phyloP scores from a whole-genome alignment of 2,797 vertebrate species.

The Sebastes matsubarae region DNA sequence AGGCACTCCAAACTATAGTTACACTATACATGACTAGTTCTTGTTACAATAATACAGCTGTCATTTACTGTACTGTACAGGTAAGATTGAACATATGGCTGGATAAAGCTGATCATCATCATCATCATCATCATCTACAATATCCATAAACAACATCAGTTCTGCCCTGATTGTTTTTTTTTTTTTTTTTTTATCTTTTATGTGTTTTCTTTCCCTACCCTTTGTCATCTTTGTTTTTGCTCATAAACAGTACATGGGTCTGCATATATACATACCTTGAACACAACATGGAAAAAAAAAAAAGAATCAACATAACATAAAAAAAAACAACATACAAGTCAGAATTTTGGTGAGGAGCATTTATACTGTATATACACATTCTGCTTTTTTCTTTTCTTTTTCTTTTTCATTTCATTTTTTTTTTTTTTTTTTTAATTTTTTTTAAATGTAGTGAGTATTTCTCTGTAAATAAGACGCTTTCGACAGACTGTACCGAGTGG shows the following conservation, averaged over 20 bases:
- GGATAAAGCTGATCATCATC: conserved; percentile 88
- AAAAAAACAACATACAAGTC: conserved; percentile 87
- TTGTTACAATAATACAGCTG: conserved; percentile 98
- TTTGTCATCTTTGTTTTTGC: conserved; percentile 89
- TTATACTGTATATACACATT: conserved; percentile 83
- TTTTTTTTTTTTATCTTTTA: conserved; percentile 78
- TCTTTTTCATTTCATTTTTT: conserved; percentile 27
- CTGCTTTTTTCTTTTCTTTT: conserved; percentile 76
- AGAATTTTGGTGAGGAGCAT: conserved; percentile 96
- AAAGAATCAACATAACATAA: conserved; percentile 62
- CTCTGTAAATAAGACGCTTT: conserved; percentile 73
- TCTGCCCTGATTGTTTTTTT: conserved; percentile 88
- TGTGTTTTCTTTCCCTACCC: conserved; percentile 66
- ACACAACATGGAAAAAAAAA: conserved; percentile 78
- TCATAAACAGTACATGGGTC: conserved; percentile 99
- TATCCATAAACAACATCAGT: conserved; percentile 92
- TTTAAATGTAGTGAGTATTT: conserved; percentile 61
- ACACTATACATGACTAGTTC: conserved; percentile 99
- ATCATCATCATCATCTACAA: conserved; percentile 87
- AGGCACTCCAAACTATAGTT: conserved; percentile 99
- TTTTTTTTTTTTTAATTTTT: conserved; percentile 77
- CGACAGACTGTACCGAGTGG: conserved; percentile 70
- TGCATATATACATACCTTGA: conserved; percentile 96
- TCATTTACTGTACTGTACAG: conserved; percentile 99
- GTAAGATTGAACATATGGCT: conserved; percentile 98